Evolutionary conservation across 2,113 vertebrate genomes (phyloP).

Genomic region (Epinephelus moara): DNA sequence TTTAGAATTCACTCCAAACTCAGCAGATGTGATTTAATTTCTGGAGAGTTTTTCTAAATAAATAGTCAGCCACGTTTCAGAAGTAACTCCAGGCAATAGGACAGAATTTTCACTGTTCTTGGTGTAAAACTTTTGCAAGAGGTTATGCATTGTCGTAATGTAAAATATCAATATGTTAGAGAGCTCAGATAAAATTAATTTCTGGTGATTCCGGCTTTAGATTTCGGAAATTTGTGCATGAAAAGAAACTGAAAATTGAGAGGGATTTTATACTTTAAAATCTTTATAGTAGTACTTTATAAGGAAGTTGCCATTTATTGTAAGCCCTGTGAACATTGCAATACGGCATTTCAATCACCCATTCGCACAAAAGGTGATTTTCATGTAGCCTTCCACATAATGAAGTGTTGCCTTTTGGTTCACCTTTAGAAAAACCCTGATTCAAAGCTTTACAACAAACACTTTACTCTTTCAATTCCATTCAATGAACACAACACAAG

Average conservation of each 20-base stretch:
- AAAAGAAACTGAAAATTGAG: background rate
- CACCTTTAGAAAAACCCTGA: background rate
- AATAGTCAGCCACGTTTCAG: constrained; percentile 53
- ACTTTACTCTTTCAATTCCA: background rate
- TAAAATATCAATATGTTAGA: constrained; percentile 5
- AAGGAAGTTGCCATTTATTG: background rate
- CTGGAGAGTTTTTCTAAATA: constrained; percentile 59
- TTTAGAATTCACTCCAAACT: constrained; percentile 79
- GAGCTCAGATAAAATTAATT: background rate
- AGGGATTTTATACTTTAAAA: background rate
- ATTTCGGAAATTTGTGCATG: background rate
- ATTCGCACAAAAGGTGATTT: constrained; percentile 11
- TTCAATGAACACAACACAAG: background rate
- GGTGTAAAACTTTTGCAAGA: constrained; percentile 42
- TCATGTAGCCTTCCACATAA: constrained; percentile 19
- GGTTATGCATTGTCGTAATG: background rate
- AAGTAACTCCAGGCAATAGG: constrained; percentile 27
- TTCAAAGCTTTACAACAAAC: background rate
- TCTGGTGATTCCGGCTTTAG: background rate
- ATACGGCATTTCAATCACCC: background rate
- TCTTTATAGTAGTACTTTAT: background rate
- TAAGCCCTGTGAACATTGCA: constrained; percentile 1
- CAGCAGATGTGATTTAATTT: constrained; percentile 73
- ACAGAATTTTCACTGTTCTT: constrained; percentile 28
- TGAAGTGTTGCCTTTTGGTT: constrained; percentile 7